Evolutionary conservation across 1,140 invertebrate species (phyloP).

Genomic region (Aphidius gifuensis): DNA sequence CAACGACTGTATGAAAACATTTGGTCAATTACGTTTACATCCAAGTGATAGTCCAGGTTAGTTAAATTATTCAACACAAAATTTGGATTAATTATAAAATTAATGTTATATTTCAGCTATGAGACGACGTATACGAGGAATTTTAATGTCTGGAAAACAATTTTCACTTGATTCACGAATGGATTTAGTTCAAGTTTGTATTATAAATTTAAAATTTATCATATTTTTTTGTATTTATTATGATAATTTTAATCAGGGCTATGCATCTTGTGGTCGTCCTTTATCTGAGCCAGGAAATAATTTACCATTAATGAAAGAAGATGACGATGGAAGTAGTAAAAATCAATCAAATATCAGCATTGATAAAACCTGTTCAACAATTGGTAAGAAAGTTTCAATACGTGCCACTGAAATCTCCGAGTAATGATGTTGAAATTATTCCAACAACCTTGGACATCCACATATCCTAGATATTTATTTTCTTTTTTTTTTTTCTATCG

Average conservation of each 20-base stretch:
- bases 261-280: constrained; percentile 42
- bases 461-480: no score
- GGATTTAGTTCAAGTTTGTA: constrained; percentile 75
- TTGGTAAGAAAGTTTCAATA: constrained; percentile 35
- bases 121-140: constrained; percentile 78
- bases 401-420: constrained; percentile 8
- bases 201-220: constrained; percentile 10
- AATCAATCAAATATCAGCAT: constrained; percentile 40
- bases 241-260: constrained; percentile 31
- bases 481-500: no score
- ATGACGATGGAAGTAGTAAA: constrained; percentile 43
- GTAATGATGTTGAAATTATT: background rate
- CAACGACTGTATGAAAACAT: constrained; percentile 73
- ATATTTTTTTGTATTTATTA: constrained; percentile 12
- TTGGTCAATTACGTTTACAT: constrained; percentile 65
- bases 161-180: constrained; percentile 88
- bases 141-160: constrained; percentile 84
- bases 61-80: constrained; percentile 23
- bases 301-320: constrained; percentile 61
- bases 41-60: constrained; percentile 77
- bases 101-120: constrained; percentile 58
- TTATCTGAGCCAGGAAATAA: constrained; percentile 46
- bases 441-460: no score
- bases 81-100: background rate
- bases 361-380: constrained; percentile 36